phyloP scores from a whole-genome alignment of 2,797 vertebrate species.

The Spinus olivaceus region DNA sequence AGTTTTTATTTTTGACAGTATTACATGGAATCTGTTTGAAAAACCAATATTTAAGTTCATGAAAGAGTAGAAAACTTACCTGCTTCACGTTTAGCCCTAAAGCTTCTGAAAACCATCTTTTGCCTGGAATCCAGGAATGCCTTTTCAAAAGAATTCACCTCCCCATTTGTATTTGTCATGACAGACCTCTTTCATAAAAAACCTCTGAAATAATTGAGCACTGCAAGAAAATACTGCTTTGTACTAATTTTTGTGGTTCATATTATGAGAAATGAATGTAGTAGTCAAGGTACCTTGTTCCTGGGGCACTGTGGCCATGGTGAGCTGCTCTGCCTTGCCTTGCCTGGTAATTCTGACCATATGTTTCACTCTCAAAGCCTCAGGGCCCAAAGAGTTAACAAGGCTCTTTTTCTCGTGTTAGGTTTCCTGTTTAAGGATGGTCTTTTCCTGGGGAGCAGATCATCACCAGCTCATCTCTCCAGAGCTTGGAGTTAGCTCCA shows the following conservation, averaged over 20 bases:
- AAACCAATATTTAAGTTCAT: neutral
- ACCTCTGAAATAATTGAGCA: neutral
- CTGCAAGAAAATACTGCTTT: neutral
- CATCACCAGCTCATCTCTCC: conserved; percentile 36
- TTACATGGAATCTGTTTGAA: neutral
- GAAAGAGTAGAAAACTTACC: neutral
- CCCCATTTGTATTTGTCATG: neutral
- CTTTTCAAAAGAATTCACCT: neutral
- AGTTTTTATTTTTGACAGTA: neutral
- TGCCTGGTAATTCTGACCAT: conserved; percentile 33
- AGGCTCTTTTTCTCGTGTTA: conserved; percentile 40
- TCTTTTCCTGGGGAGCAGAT: conserved; percentile 44
- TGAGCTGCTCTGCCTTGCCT: conserved; percentile 1
- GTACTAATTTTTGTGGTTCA: neutral
- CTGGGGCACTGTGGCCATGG: neutral
- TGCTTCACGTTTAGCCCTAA: neutral
- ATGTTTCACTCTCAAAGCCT: conserved; percentile 34
- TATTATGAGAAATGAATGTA: neutral
- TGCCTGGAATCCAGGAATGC: neutral
- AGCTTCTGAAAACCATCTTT: neutral
- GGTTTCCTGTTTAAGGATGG: conserved; percentile 56
- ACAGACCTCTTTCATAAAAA: neutral
- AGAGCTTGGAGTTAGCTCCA: neutral
- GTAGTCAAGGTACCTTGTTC: neutral
- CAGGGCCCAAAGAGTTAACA: conserved; percentile 51